Percentiles rank a stretch among this genome's conserved stretches.
phyloP scores from a whole-genome alignment of 1,140 invertebrate genomes.

The Nylanderia fulva region DNA sequence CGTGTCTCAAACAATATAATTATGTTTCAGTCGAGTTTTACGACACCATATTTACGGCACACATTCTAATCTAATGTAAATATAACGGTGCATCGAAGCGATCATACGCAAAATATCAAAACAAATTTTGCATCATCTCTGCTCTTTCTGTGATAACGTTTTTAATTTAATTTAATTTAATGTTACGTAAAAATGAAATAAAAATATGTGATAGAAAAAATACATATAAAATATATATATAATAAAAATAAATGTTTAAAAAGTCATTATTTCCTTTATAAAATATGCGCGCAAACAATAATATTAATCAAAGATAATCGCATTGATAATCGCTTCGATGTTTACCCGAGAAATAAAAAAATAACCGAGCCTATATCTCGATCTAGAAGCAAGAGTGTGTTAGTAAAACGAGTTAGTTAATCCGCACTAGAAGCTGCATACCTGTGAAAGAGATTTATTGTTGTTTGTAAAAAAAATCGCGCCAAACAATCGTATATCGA shows the following conservation, averaged over 20 bases:
- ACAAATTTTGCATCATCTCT: neutral
- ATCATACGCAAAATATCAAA: neutral
- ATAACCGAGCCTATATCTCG: slow-evolving; percentile 78
- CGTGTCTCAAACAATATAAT: slow-evolving; percentile 8
- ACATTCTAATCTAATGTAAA: slow-evolving; percentile 42
- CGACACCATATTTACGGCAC: neutral
- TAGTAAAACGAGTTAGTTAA: slow-evolving; percentile 78
- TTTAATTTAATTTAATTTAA: neutral
- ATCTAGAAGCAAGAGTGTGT: slow-evolving; percentile 79
- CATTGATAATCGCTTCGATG: slow-evolving; percentile 24
- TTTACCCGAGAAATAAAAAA: slow-evolving; percentile 34
- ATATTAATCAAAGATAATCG: neutral
- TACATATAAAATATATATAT: neutral
- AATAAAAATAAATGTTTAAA: neutral
- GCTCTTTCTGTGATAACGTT: too few species aligned
- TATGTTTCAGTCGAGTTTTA: slow-evolving; percentile 9
- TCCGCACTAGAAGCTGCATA: slow-evolving; percentile 84
- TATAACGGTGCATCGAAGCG: slow-evolving; percentile 31
- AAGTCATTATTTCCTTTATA: neutral
- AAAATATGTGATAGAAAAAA: neutral
- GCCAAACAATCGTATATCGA: slow-evolving; percentile 40
- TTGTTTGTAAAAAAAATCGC: slow-evolving; percentile 72
- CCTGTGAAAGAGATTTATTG: slow-evolving; percentile 82
- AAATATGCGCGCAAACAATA: neutral
- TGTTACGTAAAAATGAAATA: neutral